These are phyloP conservation scores for Colaptes auratus DNA, from an alignment of 2,113 vertebrate species.

Conservation along the genomic window DNA sequence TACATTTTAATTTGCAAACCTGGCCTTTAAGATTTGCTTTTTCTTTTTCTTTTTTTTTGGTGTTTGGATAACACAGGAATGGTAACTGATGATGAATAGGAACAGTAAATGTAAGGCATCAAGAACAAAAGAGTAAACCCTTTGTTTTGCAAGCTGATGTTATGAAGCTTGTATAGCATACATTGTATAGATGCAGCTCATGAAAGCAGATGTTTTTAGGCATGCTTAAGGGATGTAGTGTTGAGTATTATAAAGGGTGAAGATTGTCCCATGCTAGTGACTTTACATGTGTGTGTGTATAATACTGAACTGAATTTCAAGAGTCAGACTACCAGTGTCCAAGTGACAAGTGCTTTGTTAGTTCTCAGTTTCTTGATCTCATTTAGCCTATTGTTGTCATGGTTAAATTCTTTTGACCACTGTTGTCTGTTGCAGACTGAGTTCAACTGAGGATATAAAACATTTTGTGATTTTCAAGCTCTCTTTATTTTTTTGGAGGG, in stretches of 20 bases:
- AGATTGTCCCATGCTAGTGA: neutral
- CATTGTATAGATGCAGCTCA: neutral
- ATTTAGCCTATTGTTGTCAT: neutral
- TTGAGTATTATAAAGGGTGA: neutral
- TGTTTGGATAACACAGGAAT: neutral
- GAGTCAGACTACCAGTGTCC: neutral
- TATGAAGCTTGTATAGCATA: neutral
- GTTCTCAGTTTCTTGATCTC: neutral
- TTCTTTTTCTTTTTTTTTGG: slow-evolving; percentile 27
- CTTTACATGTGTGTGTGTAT: neutral
- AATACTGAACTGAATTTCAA: neutral
- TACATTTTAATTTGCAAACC: slow-evolving; percentile 39
- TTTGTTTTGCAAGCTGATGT: neutral
- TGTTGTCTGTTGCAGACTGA: neutral
- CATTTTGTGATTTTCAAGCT: neutral
- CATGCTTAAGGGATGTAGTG: neutral
- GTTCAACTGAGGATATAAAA: neutral
- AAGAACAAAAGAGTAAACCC: neutral
- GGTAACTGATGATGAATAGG: slow-evolving; percentile 13
- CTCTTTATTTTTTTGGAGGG: neutral
- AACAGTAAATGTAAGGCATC: neutral
- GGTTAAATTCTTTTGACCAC: neutral
- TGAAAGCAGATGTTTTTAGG: neutral
- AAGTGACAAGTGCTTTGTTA: neutral
- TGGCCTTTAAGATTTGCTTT: slow-evolving; percentile 1